Evolutionary conservation across 2,113 vertebrate species (phyloP).

Genomic region (Hassar affinis): DNA sequence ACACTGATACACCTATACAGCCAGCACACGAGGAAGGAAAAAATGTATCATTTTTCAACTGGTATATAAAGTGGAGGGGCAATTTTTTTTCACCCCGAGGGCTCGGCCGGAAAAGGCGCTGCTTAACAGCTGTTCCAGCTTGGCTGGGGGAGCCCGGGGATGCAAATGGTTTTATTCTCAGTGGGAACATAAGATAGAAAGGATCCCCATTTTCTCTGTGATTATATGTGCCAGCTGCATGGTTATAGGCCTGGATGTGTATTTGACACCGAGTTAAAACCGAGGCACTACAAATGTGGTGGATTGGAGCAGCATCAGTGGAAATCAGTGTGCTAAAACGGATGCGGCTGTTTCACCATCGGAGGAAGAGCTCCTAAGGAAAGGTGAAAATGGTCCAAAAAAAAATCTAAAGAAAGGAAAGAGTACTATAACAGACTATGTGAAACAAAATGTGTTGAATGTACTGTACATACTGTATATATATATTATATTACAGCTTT

Average conservation of each 20-base stretch:
- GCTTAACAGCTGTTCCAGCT: conserved; percentile 31
- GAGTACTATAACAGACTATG: neutral
- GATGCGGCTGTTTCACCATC: neutral
- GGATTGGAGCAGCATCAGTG: neutral
- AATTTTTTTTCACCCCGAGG: neutral
- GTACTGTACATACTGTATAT: neutral
- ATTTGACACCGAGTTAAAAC: neutral
- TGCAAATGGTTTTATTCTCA: conserved; percentile 16
- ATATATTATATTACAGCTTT: neutral
- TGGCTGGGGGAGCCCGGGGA: neutral
- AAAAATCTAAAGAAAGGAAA: neutral
- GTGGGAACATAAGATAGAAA: neutral
- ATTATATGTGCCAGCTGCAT: neutral
- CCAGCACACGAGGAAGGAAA: conserved; percentile 59
- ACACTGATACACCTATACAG: conserved; percentile 28
- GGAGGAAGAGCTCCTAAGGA: neutral
- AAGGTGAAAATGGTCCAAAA: neutral
- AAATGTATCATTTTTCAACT: conserved; percentile 52
- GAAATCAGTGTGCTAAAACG: neutral
- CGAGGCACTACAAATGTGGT: neutral
- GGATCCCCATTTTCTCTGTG: neutral
- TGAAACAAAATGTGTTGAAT: neutral
- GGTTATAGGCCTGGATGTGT: neutral
- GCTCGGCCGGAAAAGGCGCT: neutral
- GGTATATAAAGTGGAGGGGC: conserved; percentile 57